These are phyloP conservation scores for Calosoma granatense DNA, from an alignment of 1,140 invertebrate genomes.

Conservation along the genomic window DNA sequence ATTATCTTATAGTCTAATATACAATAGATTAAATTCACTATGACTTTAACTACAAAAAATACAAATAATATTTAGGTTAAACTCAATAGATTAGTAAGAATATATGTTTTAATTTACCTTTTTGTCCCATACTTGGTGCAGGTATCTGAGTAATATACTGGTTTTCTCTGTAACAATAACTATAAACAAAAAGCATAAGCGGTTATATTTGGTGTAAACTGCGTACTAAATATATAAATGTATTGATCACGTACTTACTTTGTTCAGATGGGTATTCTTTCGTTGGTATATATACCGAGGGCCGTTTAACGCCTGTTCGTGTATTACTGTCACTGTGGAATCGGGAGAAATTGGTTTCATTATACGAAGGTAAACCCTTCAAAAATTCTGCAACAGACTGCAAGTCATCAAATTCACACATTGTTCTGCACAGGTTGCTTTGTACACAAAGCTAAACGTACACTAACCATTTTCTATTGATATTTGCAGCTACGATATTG, in stretches of 20 bases:
- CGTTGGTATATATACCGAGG: constrained; percentile 81
- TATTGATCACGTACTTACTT: constrained; percentile 42
- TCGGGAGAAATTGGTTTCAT: constrained; percentile 83
- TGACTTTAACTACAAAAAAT: too few species aligned
- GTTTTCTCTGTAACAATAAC: constrained; percentile 93
- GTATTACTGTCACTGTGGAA: constrained; percentile 79
- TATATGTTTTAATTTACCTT: constrained; percentile 54
- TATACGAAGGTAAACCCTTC: constrained; percentile 80
- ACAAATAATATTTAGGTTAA: not conserved
- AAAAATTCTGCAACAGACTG: constrained; percentile 78
- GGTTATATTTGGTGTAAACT: constrained; percentile 14
- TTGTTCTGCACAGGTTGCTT: not conserved
- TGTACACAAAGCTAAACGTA: not conserved
- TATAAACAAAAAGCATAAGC: constrained; percentile 39
- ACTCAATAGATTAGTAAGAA: too few species aligned
- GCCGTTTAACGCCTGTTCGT: constrained; percentile 72
- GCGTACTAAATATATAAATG: constrained; percentile 15
- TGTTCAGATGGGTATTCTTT: constrained; percentile 84
- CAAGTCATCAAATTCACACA: constrained; percentile 10
- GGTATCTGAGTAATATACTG: constrained; percentile 83
- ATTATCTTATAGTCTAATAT: too few species aligned
- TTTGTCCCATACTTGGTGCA: constrained; percentile 91
- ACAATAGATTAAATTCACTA: too few species aligned
- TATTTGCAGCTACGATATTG: not conserved
- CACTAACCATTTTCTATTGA: not conserved